Evolutionary conservation across 2,797 vertebrate species (phyloP), one percentile per base, ranked within the genome.

Genomic region (Muraenolepis orangiensis): DNA sequence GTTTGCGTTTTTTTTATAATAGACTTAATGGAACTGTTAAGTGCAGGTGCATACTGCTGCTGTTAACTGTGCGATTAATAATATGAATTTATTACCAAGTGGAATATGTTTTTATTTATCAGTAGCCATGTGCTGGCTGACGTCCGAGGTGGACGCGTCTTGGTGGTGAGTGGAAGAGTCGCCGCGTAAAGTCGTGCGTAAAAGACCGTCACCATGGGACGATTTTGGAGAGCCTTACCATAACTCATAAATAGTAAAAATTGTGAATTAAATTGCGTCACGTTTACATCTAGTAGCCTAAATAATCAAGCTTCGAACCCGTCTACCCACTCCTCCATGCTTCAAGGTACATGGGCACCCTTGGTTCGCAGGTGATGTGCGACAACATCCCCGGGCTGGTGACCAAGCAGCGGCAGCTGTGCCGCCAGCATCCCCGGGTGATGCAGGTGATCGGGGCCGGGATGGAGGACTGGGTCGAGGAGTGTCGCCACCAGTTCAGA

Each of bases 291-390:
- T n/a, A n/a, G n/a, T n/a, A n/a, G n/a, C n/a, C n/a, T n/a, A n/a
- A n/a, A n/a, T n/a, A n/a, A n/a, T n/a, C n/a, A 29, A 26, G 18
- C 23, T 12, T 26, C 2, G 12, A 26, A 64, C 23, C 57, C 57
- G 26, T 23, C 57, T 64, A 11, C n/a, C n/a, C n/a, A n/a, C 57
- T 11, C 8, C n/a, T 29, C 6, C 28, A 70, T 78, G 77, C 92
- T n/a, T n/a, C n/a, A n/a, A 98, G 97, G 97, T 97, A 97, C 94
- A 98, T 98, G 96, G 95, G 96, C 82, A 94, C 95, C 46, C 93
- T 96, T 78, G 95, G 95, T 81, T 95, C 96, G 29, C 95, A 96
- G 88, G 95, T 98, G 84, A 98, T 98, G 95, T 99, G 97, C 82
- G 95, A 99, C 94, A 98, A 98, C 86, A 94, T 98, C 82, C 97